Evolutionary conservation across 1,140 invertebrate genomes (phyloP).

Genomic region (Tetragnatha versicolor): DNA sequence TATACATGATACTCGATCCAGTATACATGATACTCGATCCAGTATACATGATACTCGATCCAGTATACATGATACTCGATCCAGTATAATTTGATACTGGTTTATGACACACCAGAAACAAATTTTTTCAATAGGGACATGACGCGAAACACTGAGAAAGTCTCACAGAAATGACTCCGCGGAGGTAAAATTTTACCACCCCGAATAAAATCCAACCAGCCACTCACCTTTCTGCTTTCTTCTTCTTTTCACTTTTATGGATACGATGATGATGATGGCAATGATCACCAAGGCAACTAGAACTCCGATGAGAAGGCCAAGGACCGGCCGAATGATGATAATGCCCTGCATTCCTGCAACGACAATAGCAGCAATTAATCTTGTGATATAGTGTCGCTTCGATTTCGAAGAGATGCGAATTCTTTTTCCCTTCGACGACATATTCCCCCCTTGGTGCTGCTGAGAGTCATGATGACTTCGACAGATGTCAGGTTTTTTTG

Average conservation of each 20-base stretch:
- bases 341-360: slow-evolving; percentile 52
- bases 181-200: no score
- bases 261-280: slow-evolving; percentile 56
- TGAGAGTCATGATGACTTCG: no score
- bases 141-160: not conserved
- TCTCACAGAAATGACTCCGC: no score
- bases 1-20: no score
- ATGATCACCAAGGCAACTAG: slow-evolving; percentile 55
- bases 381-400: slow-evolving; percentile 1
- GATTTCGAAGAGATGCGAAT: not conserved
- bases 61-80: no score
- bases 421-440: not conserved
- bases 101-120: no score
- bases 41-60: no score
- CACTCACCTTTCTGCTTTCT: slow-evolving; percentile 50
- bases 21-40: no score
- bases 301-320: slow-evolving; percentile 56
- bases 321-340: slow-evolving; percentile 66
- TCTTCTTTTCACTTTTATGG: slow-evolving; percentile 66
- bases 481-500: no score
- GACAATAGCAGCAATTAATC: slow-evolving; percentile 36
- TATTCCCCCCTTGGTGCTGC: no score
- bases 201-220: no score
- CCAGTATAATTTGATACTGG: no score
- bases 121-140: not conserved